Conservation (phyloP, 2,113 vertebrate genomes). For the Chaetura pelagica region DNA sequence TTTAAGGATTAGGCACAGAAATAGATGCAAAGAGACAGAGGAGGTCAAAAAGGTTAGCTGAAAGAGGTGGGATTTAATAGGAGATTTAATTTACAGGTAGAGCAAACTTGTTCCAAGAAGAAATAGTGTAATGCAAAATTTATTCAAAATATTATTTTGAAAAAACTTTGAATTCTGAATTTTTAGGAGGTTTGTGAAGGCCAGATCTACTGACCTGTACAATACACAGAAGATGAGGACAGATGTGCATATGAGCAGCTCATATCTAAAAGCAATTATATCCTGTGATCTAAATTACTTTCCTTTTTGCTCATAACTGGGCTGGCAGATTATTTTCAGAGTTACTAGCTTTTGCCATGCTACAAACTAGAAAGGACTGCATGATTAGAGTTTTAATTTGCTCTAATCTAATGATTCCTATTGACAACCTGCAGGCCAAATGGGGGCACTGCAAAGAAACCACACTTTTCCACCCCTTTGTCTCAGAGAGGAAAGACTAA, state of each 20-base stretch:
- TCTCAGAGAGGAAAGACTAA: not conserved
- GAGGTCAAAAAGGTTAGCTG: not conserved
- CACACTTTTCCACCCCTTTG: not conserved
- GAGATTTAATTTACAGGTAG: not conserved
- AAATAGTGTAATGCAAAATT: not conserved
- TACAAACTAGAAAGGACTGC: not conserved
- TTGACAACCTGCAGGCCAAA: not conserved
- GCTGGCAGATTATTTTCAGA: not conserved
- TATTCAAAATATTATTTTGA: not conserved
- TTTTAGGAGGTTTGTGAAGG: not conserved
- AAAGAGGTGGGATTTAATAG: not conserved
- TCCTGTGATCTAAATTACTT: not conserved
- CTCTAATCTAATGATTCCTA: not conserved
- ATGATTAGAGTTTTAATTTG: not conserved
- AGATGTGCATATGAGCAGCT: not conserved
- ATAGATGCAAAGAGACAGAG: not conserved
- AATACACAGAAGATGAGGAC: not conserved
- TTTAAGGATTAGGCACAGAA: conserved; percentile 31
- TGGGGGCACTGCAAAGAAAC: not conserved
- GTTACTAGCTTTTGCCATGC: not conserved
- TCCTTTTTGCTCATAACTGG: not conserved
- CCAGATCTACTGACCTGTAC: not conserved
- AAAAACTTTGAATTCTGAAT: not conserved
- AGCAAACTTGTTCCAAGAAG: not conserved
- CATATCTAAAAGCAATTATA: fast-evolving